These are phyloP conservation scores for Lucilia sericata DNA, from an alignment of 1,140 invertebrate genomes.

Conservation along the genomic window DNA sequence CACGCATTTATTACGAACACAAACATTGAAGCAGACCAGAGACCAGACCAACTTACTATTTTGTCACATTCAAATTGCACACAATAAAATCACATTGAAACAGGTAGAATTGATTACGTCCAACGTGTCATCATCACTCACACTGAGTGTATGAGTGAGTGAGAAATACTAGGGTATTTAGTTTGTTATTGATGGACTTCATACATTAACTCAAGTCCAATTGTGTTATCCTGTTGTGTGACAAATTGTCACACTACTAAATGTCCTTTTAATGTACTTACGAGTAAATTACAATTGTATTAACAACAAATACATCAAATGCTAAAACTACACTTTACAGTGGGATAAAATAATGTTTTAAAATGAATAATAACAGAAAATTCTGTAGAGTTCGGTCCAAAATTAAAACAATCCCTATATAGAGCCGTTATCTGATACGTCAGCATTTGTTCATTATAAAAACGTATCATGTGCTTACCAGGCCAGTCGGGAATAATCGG, in stretches of 20 bases:
- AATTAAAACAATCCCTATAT: no score
- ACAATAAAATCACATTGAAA: background rate
- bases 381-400: no score
- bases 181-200: background rate
- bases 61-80: background rate
- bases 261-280: background rate
- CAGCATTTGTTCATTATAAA: no score
- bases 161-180: no score
- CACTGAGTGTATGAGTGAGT: no score
- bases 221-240: slow-evolving; percentile 21
- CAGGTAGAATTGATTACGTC: background rate
- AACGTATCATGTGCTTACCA: no score
- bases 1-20: background rate
- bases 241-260: background rate
- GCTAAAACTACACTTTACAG: background rate
- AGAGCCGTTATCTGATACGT: no score
- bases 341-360: background rate
- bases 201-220: background rate
- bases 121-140: no score
- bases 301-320: background rate
- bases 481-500: no score
- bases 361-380: no score
- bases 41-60: background rate
- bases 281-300: background rate
- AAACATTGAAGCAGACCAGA: background rate